Base-by-base conservation (phyloP, 2,888 invertebrate genomes). In the Halictus quadricinctus region DNA sequence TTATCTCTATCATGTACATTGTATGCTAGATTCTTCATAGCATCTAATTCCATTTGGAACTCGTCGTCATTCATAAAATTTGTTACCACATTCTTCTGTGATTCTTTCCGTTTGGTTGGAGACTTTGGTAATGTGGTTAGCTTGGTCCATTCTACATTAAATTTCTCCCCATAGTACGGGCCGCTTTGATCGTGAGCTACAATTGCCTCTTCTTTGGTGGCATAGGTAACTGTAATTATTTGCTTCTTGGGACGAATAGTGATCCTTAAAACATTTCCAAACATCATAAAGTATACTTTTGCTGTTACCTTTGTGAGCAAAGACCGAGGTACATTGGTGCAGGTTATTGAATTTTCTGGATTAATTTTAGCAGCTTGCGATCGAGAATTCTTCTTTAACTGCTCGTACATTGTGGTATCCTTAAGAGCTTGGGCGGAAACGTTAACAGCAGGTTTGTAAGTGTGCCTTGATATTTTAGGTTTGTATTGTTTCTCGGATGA, bases 161-260 rank as follows among this genome's bases (percentile, higher is more conserved):
- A 97, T 93, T 95, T 95, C 79, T 96, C 95, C 0, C 96, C 96
- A 91, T 96, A 96, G 91, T 95, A 97, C 60, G 95, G 95, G 0
- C 96, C 96, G 43, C 96, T 96, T 90, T 96, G 96, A 4, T 96
- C 94, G 36, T 96, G 94, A 0, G 97, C 97, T 50, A 95, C 94
- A 76, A 95, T 95, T 0, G 96, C 96, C 74, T 96, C 95, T 46
- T 95, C 95, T 76, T 96, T 95, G 60, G 95, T 96, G 66, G 96
- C 95, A 95, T 97, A 98, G 91, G 97, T 97, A 13, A 98, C 95
- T 0, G 96, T 96, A 87, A 97, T 97, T 88, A 95, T 95, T 81
- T 95, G 95, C 76, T 96, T 96, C 82, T 96, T 96, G 0, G 96
- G 96, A 76, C 96, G 96, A 77, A 97, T 95, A 60, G 96, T 95